Evolutionary conservation across 2,888 invertebrate species (phyloP).

Genomic region (Megamerina dolium): DNA sequence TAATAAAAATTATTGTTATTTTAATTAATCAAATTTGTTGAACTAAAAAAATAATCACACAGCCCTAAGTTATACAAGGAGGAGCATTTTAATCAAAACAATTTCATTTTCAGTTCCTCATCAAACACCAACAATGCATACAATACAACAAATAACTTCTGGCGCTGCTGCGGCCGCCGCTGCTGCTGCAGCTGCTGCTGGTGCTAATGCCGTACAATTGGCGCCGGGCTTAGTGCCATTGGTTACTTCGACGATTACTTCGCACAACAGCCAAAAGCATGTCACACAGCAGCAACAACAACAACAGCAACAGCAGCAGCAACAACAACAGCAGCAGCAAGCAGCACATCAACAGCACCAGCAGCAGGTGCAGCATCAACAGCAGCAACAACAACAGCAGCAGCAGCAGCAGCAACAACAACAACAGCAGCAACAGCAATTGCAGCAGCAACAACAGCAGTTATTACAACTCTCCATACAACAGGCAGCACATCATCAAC

Average conservation of each 20-base stretch:
- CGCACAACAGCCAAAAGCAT: slow-evolving; percentile 42
- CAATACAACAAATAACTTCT: slow-evolving; percentile 48
- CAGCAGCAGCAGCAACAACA: slow-evolving; percentile 36
- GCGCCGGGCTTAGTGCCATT: slow-evolving; percentile 44
- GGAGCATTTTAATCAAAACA: too few species aligned
- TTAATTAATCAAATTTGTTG: too few species aligned
- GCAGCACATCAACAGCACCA: slow-evolving; percentile 35
- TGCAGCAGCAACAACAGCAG: slow-evolving; percentile 30
- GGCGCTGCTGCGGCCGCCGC: slow-evolving; percentile 32
- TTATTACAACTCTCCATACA: slow-evolving; percentile 34
- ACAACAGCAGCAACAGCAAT: slow-evolving; percentile 35
- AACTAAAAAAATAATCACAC: too few species aligned
- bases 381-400: slow-evolving; percentile 32
- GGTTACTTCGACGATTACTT: slow-evolving; percentile 47
- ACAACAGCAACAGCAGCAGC: slow-evolving; percentile 30
- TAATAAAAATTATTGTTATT: too few species aligned
- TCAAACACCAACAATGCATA: slow-evolving; percentile 47
- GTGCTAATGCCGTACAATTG: slow-evolving; percentile 38
- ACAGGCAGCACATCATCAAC: slow-evolving; percentile 35
- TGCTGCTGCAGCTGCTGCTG: slow-evolving; percentile 30
- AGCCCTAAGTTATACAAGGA: too few species aligned
- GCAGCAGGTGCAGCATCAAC: slow-evolving; percentile 34
- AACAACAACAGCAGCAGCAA: slow-evolving; percentile 37
- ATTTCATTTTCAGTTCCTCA: slow-evolving; percentile 44
- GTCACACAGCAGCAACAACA: slow-evolving; percentile 28